phyloP scores from a whole-genome alignment of 1,140 invertebrate species.

The Lethocerus indicus region DNA sequence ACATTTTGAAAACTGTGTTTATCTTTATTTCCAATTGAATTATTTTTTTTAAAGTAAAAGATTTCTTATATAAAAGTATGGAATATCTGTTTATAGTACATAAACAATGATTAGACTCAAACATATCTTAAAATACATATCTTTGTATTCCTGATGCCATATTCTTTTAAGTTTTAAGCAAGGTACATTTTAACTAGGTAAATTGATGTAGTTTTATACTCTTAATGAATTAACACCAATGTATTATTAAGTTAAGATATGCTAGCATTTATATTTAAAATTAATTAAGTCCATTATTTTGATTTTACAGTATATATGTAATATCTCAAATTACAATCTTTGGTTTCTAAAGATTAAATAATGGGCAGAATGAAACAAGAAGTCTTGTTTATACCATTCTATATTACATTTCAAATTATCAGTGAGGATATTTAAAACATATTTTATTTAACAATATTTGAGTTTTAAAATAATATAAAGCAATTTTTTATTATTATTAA shows the following conservation, averaged over 20 bases:
- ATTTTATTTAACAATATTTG: too few species aligned
- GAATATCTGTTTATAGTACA: conserved; percentile 2
- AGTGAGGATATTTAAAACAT: too few species aligned
- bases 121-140: conserved; percentile 9
- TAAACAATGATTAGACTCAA: conserved; percentile 7
- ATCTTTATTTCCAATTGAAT: background rate
- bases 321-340: too few species aligned
- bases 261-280: background rate
- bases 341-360: too few species aligned
- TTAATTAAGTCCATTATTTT: background rate
- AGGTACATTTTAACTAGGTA: too few species aligned
- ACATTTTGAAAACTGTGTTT: background rate
- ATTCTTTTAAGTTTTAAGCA: background rate
- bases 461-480: too few species aligned
- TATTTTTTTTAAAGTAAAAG: background rate
- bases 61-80: background rate
- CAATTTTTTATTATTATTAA: too few species aligned
- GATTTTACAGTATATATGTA: background rate
- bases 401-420: too few species aligned
- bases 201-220: background rate
- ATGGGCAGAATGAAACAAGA: too few species aligned
- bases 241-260: background rate
- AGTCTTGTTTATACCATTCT: too few species aligned
- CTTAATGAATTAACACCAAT: background rate
- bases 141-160: background rate